Evolutionary conservation across 2,113 vertebrate genomes (phyloP), one percentile per base, ranked within the genome.

Genomic region (Nothobranchius furzeri): DNA sequence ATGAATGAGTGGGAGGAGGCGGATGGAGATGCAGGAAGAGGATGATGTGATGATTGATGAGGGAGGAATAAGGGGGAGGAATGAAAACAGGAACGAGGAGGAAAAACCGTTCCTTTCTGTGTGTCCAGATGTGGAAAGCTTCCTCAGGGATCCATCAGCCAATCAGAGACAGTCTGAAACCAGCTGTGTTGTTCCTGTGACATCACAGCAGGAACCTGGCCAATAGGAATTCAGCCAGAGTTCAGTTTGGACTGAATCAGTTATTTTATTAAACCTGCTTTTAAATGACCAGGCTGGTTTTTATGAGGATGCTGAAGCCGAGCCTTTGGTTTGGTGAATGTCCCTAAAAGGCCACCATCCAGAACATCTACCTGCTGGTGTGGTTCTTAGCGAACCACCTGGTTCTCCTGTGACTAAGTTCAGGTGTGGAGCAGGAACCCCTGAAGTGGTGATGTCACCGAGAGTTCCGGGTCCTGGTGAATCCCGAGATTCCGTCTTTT

Each of bases 131-230:
- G 71, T 75, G 55, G 12, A 8, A 36, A 0, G 15, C 14, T 50
- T 43, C 54, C 70, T 24, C 6, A 24, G 42, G 12, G 45, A 50
- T 25, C n/a, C 9, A 4, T 51, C 6, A 40, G 50, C 78, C 63
- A 75, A 75, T 76, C 68, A 52, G 25, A 68, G 56, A 7, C 7
- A 1, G 37, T 7, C 37, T 40, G 37, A 40, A 7, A 30, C 15
- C 64, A 79, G 81, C 72, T 83, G 75, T 70, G 65, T 70, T 70
- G 61, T 70, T 46, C 68, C 56, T 64, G 55, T 76, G 55, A 71
- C 53, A 67, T 79, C 71, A 70, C 67, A 59, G 72, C 48, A 0
- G 77, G 67, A 24, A 50, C 24, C 12, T 17, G 6, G 58, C 72
- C 63, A 71, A 71, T 68, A 15, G 59, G 63, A 64, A 50, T 1